A percentile compares a stretch with the other conserved stretches of the same genome.
These are phyloP conservation scores for Paradoxurus hermaphroditus DNA, from an alignment of 2,113 vertebrate species.

Conservation along the genomic window DNA sequence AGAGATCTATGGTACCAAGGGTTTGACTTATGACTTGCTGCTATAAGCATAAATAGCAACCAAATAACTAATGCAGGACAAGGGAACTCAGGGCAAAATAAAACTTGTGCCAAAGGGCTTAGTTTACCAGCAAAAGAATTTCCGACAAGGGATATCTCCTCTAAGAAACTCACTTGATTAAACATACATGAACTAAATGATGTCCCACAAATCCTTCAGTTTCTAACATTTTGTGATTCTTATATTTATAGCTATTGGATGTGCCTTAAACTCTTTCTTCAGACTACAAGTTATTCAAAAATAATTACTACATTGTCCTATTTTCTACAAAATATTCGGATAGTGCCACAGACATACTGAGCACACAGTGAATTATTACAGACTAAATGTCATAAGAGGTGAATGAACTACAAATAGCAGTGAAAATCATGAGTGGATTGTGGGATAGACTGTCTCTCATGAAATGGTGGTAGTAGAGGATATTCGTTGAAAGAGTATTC, in stretches of 20 bases:
- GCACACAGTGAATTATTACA: neutral
- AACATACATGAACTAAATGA: neutral
- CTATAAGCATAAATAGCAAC: neutral
- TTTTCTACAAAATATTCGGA: neutral
- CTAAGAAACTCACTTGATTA: neutral
- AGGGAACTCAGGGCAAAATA: neutral
- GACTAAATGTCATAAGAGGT: neutral
- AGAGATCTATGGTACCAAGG: neutral
- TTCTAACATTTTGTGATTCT: conserved; percentile 13
- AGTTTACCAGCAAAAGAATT: conserved; percentile 4
- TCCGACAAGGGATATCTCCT: neutral
- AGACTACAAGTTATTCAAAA: neutral
- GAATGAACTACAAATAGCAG: neutral
- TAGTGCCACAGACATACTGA: neutral
- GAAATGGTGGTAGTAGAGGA: neutral
- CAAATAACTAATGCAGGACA: neutral
- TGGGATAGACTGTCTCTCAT: neutral
- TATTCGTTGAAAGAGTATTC: neutral
- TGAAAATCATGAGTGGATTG: neutral
- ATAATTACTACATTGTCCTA: neutral
- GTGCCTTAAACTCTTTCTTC: conserved; percentile 14
- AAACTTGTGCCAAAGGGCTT: neutral
- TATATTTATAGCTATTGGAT: neutral
- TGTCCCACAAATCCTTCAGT: neutral
- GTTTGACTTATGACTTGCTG: neutral